A percentile compares a stretch with the other conserved stretches of the same genome.
Conservation (phyloP, 2,113 vertebrate genomes). For the Polypterus bichir region DNA sequence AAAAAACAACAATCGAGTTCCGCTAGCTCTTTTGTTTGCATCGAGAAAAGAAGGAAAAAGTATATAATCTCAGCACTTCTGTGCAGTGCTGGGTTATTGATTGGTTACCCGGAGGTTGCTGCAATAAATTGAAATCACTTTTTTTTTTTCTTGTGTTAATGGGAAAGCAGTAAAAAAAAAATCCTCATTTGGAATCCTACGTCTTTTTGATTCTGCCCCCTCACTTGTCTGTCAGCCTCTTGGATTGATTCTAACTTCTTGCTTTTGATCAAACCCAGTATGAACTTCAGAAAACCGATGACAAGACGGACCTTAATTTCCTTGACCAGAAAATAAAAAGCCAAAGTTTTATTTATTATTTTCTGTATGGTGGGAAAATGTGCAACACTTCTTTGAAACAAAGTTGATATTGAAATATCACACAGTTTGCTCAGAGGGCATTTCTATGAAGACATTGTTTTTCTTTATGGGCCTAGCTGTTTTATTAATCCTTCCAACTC, state of each 20-base stretch:
- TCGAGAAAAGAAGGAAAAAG: not conserved
- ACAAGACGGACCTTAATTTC: no score
- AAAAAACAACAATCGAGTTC: not conserved
- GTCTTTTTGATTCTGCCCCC: constrained; percentile 15
- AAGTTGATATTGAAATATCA: no score
- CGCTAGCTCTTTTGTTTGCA: not conserved
- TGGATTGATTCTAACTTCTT: constrained; percentile 19
- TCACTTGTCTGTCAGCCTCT: constrained; percentile 21
- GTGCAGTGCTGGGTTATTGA: not conserved
- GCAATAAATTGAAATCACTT: constrained; percentile 15
- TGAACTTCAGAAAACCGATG: constrained; percentile 15
- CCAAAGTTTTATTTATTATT: no score
- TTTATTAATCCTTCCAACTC: no score
- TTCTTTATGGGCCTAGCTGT: no score
- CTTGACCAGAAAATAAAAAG: no score
- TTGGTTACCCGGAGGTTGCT: constrained; percentile 16
- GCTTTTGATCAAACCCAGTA: constrained; percentile 36
- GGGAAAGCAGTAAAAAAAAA: constrained; percentile 19
- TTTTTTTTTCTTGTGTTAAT: constrained; percentile 9
- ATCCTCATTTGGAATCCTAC: constrained; percentile 17
- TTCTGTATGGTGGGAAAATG: no score
- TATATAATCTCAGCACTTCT: constrained; percentile 12
- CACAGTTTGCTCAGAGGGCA: no score
- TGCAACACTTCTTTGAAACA: no score
- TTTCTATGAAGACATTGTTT: no score